phyloP scores from a whole-genome alignment of 1,140 invertebrate species.

The Hycleus phaleratus region DNA sequence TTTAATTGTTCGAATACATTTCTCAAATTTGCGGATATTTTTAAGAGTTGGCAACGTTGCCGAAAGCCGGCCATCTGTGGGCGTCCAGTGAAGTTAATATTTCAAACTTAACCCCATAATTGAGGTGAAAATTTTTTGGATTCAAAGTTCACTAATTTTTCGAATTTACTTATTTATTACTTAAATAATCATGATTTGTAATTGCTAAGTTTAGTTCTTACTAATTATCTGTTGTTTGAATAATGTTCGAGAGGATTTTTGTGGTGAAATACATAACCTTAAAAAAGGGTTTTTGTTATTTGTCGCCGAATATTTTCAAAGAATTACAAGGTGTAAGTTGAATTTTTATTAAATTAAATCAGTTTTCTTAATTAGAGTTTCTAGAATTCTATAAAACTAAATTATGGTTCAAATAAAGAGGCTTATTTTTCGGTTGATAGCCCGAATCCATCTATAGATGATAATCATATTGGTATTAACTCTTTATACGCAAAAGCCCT shows the following conservation, averaged over 20 bases:
- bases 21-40: no score
- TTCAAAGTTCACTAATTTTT: no score
- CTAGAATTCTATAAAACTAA: slow-evolving; percentile 30
- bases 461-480: slow-evolving; percentile 33
- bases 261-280: slow-evolving; percentile 32
- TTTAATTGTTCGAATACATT: no score
- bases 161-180: no score
- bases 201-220: neutral
- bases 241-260: slow-evolving; percentile 34
- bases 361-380: slow-evolving; percentile 1
- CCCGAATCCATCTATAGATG: slow-evolving; percentile 18
- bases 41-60: no score
- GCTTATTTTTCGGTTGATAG: slow-evolving; percentile 30
- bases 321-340: slow-evolving; percentile 24
- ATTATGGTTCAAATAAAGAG: slow-evolving; percentile 22
- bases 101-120: no score
- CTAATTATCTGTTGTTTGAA: neutral
- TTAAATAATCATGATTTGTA: neutral
- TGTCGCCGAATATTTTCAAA: slow-evolving; percentile 21
- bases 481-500: slow-evolving; percentile 31
- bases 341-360: neutral
- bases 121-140: no score
- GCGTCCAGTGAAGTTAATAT: no score
- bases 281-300: slow-evolving; percentile 33
- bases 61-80: no score